Conservation (phyloP, 1,140 invertebrate genomes). For the Reticulitermes speratus region DNA sequence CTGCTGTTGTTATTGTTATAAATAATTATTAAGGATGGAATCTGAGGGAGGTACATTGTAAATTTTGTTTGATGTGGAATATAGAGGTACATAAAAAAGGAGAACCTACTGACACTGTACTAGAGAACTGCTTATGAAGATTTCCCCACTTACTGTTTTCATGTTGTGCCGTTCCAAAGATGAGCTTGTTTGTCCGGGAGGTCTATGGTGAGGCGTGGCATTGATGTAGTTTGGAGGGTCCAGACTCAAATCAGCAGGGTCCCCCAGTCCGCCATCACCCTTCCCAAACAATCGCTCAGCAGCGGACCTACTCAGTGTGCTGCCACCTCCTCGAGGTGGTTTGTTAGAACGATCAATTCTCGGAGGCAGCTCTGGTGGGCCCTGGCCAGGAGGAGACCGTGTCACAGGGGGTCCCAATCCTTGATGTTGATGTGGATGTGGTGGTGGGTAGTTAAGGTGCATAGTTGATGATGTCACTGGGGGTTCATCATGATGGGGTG, state of each 20-base stretch:
- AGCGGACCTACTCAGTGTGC: slow-evolving; percentile 45
- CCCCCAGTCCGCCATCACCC: slow-evolving; percentile 21
- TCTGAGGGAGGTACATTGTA: too few species aligned
- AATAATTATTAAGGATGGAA: too few species aligned
- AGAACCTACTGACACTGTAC: too few species aligned
- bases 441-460: slow-evolving; percentile 48
- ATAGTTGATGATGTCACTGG: slow-evolving; percentile 42
- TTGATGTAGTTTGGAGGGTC: slow-evolving; percentile 59
- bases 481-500: slow-evolving; percentile 41
- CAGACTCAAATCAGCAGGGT: slow-evolving; percentile 41
- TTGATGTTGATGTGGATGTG: slow-evolving; percentile 48
- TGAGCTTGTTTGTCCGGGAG: slow-evolving; percentile 45
- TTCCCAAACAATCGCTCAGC: slow-evolving; percentile 62
- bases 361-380: slow-evolving; percentile 77
- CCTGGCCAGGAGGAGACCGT: slow-evolving; percentile 39
- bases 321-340: slow-evolving; percentile 49
- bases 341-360: slow-evolving; percentile 76
- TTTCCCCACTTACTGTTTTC: slow-evolving; percentile 52
- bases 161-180: slow-evolving; percentile 56
- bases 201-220: slow-evolving; percentile 51
- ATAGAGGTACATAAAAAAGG: too few species aligned
- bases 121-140: too few species aligned
- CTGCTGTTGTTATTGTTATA: too few species aligned
- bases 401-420: slow-evolving; percentile 34
- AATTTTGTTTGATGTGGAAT: too few species aligned